These are phyloP conservation scores for Tupaia chinensis DNA, from an alignment of 2,113 vertebrate species.

Conservation along the genomic window DNA sequence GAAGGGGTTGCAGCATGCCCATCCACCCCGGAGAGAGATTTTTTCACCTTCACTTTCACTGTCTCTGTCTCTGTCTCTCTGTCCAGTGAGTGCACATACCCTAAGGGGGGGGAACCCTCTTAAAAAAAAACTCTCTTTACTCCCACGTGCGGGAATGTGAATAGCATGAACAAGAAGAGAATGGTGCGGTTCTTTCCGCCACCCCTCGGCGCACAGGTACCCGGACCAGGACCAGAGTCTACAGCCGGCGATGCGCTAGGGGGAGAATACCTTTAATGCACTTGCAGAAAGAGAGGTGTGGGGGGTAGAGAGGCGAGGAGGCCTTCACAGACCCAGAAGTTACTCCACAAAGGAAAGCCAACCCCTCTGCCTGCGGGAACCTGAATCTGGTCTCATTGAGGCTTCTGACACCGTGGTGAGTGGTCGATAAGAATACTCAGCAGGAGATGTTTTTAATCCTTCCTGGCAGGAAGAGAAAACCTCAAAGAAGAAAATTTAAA, in stretches of 20 bases:
- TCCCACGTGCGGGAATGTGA: background rate
- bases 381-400: background rate
- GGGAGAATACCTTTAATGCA: too few species aligned
- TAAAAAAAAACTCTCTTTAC: background rate
- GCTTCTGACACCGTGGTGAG: background rate
- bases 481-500: background rate
- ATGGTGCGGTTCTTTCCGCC: background rate
- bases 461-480: constrained; percentile 4
- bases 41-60: too few species aligned
- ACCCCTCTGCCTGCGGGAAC: too few species aligned
- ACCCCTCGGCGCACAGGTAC: background rate
- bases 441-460: background rate
- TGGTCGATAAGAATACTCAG: background rate
- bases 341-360: background rate
- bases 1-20: too few species aligned
- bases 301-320: background rate
- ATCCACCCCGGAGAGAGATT: too few species aligned
- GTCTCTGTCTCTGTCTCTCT: too few species aligned
- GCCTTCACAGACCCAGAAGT: background rate
- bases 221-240: background rate
- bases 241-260: background rate
- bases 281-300: background rate
- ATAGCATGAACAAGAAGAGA: background rate
- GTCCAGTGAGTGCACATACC: too few species aligned
- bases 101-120: too few species aligned